Conservation (phyloP, 35 echinoderm and acorn worm species). For the Hemicentrotus pulcherrimus region DNA sequence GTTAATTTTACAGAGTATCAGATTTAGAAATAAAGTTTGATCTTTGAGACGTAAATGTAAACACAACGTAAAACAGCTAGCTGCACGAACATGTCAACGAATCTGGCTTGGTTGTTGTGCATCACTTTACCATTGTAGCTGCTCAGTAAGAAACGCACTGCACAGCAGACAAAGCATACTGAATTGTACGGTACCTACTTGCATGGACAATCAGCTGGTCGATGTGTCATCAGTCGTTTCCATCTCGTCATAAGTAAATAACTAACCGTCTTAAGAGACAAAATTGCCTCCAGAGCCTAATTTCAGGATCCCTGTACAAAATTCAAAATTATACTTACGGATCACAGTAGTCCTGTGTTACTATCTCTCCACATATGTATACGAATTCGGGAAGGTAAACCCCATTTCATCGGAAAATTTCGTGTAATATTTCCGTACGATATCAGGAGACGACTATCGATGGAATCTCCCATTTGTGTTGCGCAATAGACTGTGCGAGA, state of each 20-base stretch:
- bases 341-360: constrained; percentile 14
- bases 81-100: no score
- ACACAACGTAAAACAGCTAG: no score
- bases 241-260: not conserved
- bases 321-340: constrained; percentile 1
- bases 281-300: not conserved
- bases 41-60: no score
- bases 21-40: no score
- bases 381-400: not conserved
- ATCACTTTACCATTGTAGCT: not conserved
- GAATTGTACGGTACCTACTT: not conserved
- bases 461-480: not conserved
- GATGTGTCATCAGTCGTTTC: constrained; percentile 4
- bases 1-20: no score
- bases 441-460: not conserved
- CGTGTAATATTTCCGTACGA: constrained; percentile 17
- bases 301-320: not conserved
- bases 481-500: not conserved
- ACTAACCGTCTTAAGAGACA: not conserved
- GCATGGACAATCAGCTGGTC: not conserved
- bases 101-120: not conserved
- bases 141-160: not conserved
- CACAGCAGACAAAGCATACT: not conserved
- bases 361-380: not conserved
- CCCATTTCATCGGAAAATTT: constrained; percentile 19